Evolutionary conservation across 2,888 invertebrate genomes (phyloP).

Genomic region (Drosophila anomelani): DNA sequence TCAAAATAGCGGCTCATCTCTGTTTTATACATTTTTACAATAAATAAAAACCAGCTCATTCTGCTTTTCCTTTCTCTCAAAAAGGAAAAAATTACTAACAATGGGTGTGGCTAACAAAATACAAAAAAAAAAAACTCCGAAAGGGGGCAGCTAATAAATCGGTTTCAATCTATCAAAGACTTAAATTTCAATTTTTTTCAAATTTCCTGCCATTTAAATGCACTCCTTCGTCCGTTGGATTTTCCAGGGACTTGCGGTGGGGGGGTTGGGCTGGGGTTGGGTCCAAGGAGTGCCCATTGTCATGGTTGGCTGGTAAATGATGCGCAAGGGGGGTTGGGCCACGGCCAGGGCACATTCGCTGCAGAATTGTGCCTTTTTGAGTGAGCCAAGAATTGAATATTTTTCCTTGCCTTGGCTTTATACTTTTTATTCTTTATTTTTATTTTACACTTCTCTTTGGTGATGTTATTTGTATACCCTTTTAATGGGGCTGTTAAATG

Average conservation of each 20-base stretch:
- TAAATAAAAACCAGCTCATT: neutral
- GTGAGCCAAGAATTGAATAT: constrained; percentile 76
- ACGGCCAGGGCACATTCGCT: constrained; percentile 54
- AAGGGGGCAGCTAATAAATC: constrained; percentile 72
- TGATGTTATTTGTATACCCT: constrained; percentile 3
- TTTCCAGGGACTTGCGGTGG: neutral
- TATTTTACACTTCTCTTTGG: constrained; percentile 40
- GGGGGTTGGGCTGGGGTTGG: neutral
- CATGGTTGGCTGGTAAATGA: constrained; percentile 72
- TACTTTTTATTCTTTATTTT: constrained; percentile 30
- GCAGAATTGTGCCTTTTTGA: constrained; percentile 68
- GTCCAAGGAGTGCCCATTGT: constrained; percentile 55
- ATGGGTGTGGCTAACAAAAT: constrained; percentile 35
- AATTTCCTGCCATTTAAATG: constrained; percentile 81
- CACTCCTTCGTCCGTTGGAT: constrained; percentile 70
- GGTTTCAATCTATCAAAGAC: constrained; percentile 79
- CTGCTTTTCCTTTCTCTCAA: neutral
- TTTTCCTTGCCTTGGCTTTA: constrained; percentile 30
- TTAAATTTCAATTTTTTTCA: constrained; percentile 83
- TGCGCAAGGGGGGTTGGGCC: constrained; percentile 46
- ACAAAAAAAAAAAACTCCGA: neutral
- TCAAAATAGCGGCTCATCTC: neutral
- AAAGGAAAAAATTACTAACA: constrained; percentile 54
- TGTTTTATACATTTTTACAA: constrained; percentile 12
- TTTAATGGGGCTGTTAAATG: neutral